phyloP scores from a whole-genome alignment of 2,888 invertebrate species.

The Hemaris fuciformis region DNA sequence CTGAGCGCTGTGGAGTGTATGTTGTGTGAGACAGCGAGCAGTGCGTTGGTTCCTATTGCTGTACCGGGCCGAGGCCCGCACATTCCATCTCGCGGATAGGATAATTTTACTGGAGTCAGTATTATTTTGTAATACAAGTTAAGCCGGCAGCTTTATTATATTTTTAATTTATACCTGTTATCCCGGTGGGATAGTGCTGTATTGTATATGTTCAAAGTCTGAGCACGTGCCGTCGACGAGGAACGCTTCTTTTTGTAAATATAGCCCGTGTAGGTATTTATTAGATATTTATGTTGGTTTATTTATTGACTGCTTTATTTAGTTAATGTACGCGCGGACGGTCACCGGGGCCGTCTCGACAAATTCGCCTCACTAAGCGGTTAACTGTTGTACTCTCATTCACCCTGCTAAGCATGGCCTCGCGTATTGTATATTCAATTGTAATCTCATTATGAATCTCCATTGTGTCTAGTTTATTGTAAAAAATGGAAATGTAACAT shows the following conservation, averaged over 20 bases:
- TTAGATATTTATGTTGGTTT: constrained; percentile 82
- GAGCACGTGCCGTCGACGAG: constrained; percentile 67
- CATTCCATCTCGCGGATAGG: constrained; percentile 75
- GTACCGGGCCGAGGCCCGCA: constrained; percentile 59
- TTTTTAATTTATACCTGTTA: constrained; percentile 79
- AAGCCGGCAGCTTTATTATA: constrained; percentile 78
- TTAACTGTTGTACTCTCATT: constrained; percentile 74
- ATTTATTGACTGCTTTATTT: constrained; percentile 82
- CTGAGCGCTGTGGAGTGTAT: constrained; percentile 69
- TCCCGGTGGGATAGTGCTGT: constrained; percentile 78
- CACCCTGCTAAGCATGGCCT: constrained; percentile 78
- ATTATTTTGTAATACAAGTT: constrained; percentile 79
- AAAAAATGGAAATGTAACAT: constrained; percentile 69
- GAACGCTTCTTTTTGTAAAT: constrained; percentile 78
- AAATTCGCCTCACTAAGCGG: constrained; percentile 58
- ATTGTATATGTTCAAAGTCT: constrained; percentile 80
- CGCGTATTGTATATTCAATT: constrained; percentile 66
- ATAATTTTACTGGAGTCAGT: constrained; percentile 78
- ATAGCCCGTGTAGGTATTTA: constrained; percentile 81
- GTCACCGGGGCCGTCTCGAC: constrained; percentile 38
- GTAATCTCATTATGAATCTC: constrained; percentile 80
- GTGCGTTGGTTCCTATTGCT: constrained; percentile 63
- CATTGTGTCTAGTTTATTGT: constrained; percentile 57
- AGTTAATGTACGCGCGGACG: constrained; percentile 68
- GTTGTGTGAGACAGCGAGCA: constrained; percentile 62